A percentile compares a stretch with the other conserved stretches of the same genome.
phyloP scores from a whole-genome alignment of 2,888 invertebrate genomes.

The Rhagium mordax region DNA sequence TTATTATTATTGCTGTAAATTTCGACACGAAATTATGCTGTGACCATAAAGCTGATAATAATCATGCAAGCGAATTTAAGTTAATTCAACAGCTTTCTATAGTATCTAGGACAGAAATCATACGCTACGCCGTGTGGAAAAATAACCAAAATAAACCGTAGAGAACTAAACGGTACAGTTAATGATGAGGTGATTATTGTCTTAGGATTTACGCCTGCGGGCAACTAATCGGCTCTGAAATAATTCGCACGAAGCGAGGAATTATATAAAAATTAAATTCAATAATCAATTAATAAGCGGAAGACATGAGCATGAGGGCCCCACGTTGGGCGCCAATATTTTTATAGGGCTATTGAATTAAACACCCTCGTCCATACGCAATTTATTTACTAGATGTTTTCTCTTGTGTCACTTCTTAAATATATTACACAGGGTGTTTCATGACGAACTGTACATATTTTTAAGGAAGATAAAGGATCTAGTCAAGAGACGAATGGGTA shows the following conservation, averaged over 20 bases:
- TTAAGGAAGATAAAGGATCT: too few species aligned
- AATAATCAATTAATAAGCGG: too few species aligned
- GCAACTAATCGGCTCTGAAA: neutral
- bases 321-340: too few species aligned
- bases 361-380: too few species aligned
- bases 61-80: conserved; percentile 2
- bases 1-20: neutral
- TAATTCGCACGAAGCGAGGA: neutral
- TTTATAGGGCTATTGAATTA: too few species aligned
- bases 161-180: neutral
- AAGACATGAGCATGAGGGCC: too few species aligned
- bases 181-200: neutral
- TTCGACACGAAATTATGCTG: neutral
- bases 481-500: too few species aligned
- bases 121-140: conserved; percentile 1
- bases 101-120: conserved; percentile 20
- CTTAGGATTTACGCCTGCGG: neutral
- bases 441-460: too few species aligned
- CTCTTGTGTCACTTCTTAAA: too few species aligned
- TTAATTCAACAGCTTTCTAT: conserved; percentile 18
- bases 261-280: too few species aligned
- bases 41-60: neutral
- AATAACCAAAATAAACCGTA: conserved; percentile 1
- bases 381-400: too few species aligned
- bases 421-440: too few species aligned